phyloP scores from a whole-genome alignment of 2,797 vertebrate genomes.

The Poecilia velifera region DNA sequence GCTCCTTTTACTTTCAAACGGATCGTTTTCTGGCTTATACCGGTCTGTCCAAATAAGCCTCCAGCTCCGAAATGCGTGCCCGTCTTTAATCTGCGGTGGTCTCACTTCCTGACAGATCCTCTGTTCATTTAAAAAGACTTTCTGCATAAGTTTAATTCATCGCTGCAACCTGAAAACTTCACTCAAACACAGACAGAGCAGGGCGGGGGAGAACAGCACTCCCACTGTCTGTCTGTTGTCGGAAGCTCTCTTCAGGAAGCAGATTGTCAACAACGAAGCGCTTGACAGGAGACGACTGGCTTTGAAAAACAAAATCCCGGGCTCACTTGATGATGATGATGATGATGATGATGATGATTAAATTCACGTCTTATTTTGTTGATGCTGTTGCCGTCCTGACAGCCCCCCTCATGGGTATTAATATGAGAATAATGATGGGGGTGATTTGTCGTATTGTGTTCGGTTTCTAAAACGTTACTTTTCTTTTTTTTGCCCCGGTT shows the following conservation, averaged over 20 bases:
- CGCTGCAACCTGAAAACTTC: constrained; percentile 38
- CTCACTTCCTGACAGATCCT: constrained; percentile 10
- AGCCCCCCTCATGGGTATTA: constrained; percentile 2
- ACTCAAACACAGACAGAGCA: constrained; percentile 1
- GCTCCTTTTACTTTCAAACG: constrained; percentile 27
- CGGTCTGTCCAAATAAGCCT: constrained; percentile 43
- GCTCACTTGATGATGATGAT: constrained; percentile 12
- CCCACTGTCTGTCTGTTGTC: constrained; percentile 23
- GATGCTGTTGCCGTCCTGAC: constrained; percentile 21
- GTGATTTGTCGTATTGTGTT: constrained; percentile 12
- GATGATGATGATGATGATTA: constrained; percentile 13
- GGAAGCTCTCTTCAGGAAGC: constrained; percentile 28
- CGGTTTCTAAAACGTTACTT: background rate
- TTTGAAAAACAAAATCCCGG: constrained; percentile 18
- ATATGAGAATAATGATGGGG: constrained; percentile 5
- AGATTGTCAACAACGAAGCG: constrained; percentile 12
- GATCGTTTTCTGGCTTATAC: constrained; percentile 23
- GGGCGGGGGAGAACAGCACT: constrained; percentile 12
- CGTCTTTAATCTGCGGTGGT: constrained; percentile 21
- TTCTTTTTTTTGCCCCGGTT: background rate
- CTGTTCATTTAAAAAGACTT: constrained; percentile 25
- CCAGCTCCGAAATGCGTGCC: constrained; percentile 26
- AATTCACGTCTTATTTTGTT: constrained; percentile 8
- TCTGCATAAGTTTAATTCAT: constrained; percentile 20
- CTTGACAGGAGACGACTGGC: constrained; percentile 18